A percentile compares a stretch with the other conserved stretches of the same genome.
Evolutionary conservation across 2,797 vertebrate species (phyloP).

Genomic region (Rhinophrynus dorsalis): DNA sequence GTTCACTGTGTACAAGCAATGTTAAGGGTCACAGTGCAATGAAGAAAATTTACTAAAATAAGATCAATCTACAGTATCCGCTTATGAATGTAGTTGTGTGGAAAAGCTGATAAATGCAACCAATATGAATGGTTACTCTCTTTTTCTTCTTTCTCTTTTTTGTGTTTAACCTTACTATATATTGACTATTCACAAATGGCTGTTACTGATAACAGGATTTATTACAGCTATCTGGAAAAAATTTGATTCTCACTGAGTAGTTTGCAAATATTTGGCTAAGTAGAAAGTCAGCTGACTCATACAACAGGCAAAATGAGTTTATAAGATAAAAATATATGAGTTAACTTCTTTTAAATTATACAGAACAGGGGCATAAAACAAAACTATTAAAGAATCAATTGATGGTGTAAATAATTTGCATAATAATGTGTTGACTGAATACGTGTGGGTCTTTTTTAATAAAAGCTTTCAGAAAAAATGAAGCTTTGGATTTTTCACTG

Average conservation of each 20-base stretch:
- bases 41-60: constrained; percentile 27
- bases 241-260: constrained; percentile 19
- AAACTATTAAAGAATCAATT: neutral
- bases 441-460: too few species aligned
- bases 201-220: constrained; percentile 26
- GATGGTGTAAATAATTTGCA: too few species aligned
- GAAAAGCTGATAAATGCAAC: neutral
- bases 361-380: neutral
- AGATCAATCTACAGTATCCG: constrained; percentile 4
- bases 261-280: constrained; percentile 10
- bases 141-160: too few species aligned
- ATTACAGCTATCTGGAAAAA: constrained; percentile 12
- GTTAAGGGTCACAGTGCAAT: constrained; percentile 13
- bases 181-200: constrained; percentile 36
- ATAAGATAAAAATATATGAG: neutral
- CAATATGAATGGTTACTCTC: neutral
- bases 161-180: constrained; percentile 20
- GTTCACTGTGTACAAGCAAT: too few species aligned
- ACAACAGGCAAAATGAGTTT: neutral
- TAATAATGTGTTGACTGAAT: too few species aligned
- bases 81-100: constrained; percentile 16
- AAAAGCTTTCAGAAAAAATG: too few species aligned
- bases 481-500: too few species aligned
- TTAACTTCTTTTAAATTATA: neutral
- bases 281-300: neutral